Base-by-base conservation (phyloP, 53 echinoderm and acorn worm species). In the Apostichopus leukothele region DNA sequence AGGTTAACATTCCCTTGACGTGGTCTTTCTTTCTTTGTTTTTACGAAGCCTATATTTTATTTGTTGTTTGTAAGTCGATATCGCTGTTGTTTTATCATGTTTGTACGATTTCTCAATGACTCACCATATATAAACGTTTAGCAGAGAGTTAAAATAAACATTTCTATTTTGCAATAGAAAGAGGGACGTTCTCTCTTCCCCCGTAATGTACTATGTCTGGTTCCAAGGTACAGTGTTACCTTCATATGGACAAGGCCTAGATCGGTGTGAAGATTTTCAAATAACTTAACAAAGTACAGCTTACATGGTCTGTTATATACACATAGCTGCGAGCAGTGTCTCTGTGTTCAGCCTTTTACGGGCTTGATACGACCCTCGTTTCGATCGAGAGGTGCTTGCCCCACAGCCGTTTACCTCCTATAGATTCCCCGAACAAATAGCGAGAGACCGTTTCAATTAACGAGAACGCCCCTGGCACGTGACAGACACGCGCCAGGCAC, bases 401-500 rank as follows among this genome's bases (percentile, higher is more conserved):
- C 79, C 79, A 52, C 53, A 79, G 79, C 16, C 16, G 79, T 51
- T 79, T 79, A 50, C 79, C 79, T 19, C 51, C 54, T 52, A 53
- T 51, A 19, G 79, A 10, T 51, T 39, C 54, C 12, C 8, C 50
- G 52, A 79, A 53, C 18, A 79, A 51, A 51, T 52, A 79, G 18
- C 7, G 50, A 10, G 16, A 10, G 51, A 53, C 39, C 79, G 79
- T 19, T 79, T 79, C 51, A 53, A 79, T 79, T 79, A 52, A 9
- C 11, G 13, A 5, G 52, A 50, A 79, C 79, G 53, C 79, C 50
- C 51, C 79, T 14, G 54, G 19, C 79, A 51, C 79, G 79, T 79
- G 51, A 51, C 9, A 10, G 50, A 53, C 79, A 79, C 79, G 51
- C 7, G 79, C 12, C 79, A 50, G 79, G 19, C 79, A 79, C 11